Evolutionary conservation across 2,113 vertebrate genomes (phyloP).

Genomic region (Typhlomys cinereus): DNA sequence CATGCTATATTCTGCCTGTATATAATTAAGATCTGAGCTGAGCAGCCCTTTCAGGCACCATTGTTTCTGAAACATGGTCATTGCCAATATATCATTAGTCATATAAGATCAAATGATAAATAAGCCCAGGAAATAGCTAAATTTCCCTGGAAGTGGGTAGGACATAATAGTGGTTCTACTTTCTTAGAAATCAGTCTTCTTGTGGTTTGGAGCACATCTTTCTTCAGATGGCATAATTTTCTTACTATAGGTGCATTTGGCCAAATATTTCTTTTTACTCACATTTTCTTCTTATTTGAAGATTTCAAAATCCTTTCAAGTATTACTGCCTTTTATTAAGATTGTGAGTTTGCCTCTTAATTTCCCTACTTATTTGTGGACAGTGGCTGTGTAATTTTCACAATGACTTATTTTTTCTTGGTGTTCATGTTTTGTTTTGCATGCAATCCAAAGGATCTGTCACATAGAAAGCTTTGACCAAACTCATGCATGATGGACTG

Average conservation of each 20-base stretch:
- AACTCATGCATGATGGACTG: background rate
- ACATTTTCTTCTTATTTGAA: background rate
- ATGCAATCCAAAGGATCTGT: background rate
- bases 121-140: background rate
- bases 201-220: background rate
- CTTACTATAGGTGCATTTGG: background rate
- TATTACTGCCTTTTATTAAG: background rate
- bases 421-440: background rate
- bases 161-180: background rate
- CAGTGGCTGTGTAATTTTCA: background rate
- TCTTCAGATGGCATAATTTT: background rate
- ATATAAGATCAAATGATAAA: background rate
- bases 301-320: background rate
- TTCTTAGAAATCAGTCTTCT: background rate
- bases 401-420: background rate
- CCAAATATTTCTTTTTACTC: background rate
- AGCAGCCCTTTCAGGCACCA: background rate
- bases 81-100: background rate
- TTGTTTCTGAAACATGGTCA: background rate
- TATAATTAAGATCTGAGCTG: background rate
- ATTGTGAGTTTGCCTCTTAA: background rate
- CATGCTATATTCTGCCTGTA: background rate
- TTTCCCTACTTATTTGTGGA: background rate
- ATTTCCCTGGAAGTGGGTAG: background rate
- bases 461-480: background rate